Base-by-base conservation (phyloP, 2,888 invertebrate genomes). In the Caenorhabditis sp. region DNA sequence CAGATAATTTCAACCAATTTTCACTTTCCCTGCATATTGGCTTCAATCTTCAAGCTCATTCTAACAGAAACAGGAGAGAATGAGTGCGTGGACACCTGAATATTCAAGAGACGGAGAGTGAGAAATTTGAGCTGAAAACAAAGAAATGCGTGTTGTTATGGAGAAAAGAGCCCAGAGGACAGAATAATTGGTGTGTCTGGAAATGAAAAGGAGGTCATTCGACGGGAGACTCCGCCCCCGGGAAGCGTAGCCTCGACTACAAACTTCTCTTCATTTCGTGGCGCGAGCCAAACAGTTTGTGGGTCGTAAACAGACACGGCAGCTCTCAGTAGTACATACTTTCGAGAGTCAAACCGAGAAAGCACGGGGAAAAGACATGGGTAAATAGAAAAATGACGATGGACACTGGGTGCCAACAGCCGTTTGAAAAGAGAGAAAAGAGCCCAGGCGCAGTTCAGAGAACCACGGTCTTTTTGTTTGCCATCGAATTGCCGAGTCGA, bases 401-500 rank as follows among this genome's bases (percentile, higher is more conserved):
- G 68, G 68, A 68, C 68, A 68, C 27, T 58, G 39, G 58, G 68
- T 68, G 68, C 68, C 58, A 68, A 68, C 68, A 58, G 58, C 68
- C 68, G 37, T 63, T 65, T 45, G 11, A 62, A 62, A 61, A 45
- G 37, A 45, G 17, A 58, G 22, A 35, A 20, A 62, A 22, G 32
- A 37, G 41, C 50, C 30, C 48, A 50, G 41, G n/a, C n/a, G n/a
- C n/a, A n/a, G n/a, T n/a, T 11, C 27, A 30, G 48, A 32, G 48
- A 37, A 52, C 48, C 35, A 35, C 35, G 61, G 48, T 26, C 66
- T 48, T 48, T 55, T 56, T 66, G 50, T 66, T 66, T 66, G 56
- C 66, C 56, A 56, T 66, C 24, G 65, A 66, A 66, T 46, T 66
- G 56, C 26, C 59, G 59, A 70, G n/a, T 59, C 45, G 59, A 50